These are phyloP conservation scores for Microctenopoma stevenorrisi DNA, from an alignment of 2,797 vertebrate species.

Conservation along the genomic window DNA sequence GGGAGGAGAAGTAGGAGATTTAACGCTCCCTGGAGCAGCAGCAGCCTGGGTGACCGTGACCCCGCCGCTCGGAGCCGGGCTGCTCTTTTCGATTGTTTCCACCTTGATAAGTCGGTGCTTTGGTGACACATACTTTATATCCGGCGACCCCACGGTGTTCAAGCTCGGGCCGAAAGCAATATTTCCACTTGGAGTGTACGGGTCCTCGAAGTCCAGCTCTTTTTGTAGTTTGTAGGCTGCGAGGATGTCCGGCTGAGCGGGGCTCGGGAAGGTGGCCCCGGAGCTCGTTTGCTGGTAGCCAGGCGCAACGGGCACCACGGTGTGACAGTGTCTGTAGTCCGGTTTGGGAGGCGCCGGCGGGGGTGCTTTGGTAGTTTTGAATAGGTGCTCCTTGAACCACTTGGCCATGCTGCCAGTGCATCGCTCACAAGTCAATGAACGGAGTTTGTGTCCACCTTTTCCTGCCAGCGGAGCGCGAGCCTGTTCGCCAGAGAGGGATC, in stretches of 20 bases:
- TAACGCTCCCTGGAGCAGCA: slow-evolving; percentile 67
- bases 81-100: slow-evolving; percentile 85
- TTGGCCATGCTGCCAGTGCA: slow-evolving; percentile 94
- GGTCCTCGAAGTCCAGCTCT: slow-evolving; percentile 96
- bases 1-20: slow-evolving; percentile 82
- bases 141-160: slow-evolving; percentile 78
- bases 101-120: slow-evolving; percentile 93
- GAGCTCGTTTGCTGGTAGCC: slow-evolving; percentile 78
- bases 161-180: slow-evolving; percentile 75
- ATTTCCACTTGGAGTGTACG: slow-evolving; percentile 87
- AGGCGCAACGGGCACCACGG: slow-evolving; percentile 77
- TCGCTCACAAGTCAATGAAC: slow-evolving; percentile 83
- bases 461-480: slow-evolving; percentile 59
- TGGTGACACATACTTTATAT: slow-evolving; percentile 88
- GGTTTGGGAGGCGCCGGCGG: slow-evolving; percentile 93
- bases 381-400: slow-evolving; percentile 98
- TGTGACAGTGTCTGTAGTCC: slow-evolving; percentile 89
- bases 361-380: slow-evolving; percentile 92
- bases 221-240: slow-evolving; percentile 95
- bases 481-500: slow-evolving; percentile 45
- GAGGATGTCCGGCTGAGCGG: slow-evolving; percentile 92
- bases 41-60: slow-evolving; percentile 74
- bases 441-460: slow-evolving; percentile 71
- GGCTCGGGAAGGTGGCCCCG: slow-evolving; percentile 76
- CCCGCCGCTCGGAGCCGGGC: slow-evolving; percentile 79